phyloP scores from a whole-genome alignment of 2,888 invertebrate genomes.

The Lasioglossum oenotherae region DNA sequence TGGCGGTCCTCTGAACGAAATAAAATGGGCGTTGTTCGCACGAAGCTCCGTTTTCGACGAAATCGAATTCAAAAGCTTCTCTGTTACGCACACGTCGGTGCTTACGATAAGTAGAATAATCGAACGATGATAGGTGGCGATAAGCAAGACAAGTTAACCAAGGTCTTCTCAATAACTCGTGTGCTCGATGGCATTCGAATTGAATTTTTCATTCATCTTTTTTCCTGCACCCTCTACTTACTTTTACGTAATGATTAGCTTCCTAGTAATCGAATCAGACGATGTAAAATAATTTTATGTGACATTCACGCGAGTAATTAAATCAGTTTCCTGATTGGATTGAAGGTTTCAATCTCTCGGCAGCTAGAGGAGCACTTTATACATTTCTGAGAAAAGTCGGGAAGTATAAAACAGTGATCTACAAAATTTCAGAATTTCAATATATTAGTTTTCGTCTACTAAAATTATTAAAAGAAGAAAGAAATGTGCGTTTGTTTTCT shows the following conservation, averaged over 20 bases:
- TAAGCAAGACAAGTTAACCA: neutral
- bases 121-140: constrained; percentile 9
- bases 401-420: neutral
- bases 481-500: neutral
- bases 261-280: neutral
- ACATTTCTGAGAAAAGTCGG: neutral
- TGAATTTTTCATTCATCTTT: neutral
- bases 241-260: neutral
- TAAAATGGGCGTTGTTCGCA: neutral
- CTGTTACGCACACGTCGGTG: neutral
- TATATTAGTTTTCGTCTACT: neutral
- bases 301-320: neutral
- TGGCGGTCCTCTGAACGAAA: neutral
- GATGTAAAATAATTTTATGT: neutral
- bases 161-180: neutral
- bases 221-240: neutral
- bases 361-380: neutral
- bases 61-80: neutral
- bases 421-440: neutral
- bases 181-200: neutral
- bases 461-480: neutral
- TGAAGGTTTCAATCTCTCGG: neutral
- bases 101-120: constrained; percentile 6
- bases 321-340: neutral
- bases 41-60: neutral